Conservation (phyloP, 2,888 invertebrate species). For the Augiades crinisus region DNA sequence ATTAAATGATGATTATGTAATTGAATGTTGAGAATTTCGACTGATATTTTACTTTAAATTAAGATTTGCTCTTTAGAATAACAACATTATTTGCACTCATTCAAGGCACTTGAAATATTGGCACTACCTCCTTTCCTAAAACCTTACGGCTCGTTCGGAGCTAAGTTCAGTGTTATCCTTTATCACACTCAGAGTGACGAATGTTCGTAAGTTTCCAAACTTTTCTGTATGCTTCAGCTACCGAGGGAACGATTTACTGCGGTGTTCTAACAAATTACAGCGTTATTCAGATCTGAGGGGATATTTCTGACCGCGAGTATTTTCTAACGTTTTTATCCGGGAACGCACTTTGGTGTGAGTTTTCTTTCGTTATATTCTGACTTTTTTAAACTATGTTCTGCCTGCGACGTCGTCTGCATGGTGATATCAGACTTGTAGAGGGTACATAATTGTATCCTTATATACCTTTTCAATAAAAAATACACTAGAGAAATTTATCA, state of each 20-base stretch:
- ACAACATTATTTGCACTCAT: not conserved
- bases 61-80: not conserved
- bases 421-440: no score
- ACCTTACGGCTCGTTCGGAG: not conserved
- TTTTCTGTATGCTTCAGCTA: slow-evolving; percentile 25
- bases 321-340: not conserved
- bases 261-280: slow-evolving; percentile 21
- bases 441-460: no score
- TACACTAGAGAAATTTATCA: no score
- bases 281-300: slow-evolving; percentile 12
- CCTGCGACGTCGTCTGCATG: no score
- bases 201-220: slow-evolving; percentile 27
- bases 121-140: slow-evolving; percentile 11
- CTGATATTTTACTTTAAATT: no score
- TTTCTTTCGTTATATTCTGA: no score
- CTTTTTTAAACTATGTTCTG: no score
- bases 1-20: no score
- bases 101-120: not conserved
- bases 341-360: no score
- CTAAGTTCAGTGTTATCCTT: slow-evolving; percentile 16
- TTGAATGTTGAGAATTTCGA: no score
- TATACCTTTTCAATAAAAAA: no score
- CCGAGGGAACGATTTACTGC: slow-evolving; percentile 22
- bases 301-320: not conserved
- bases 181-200: slow-evolving; percentile 27